Evolutionary conservation across 2,888 invertebrate genomes (phyloP).

Genomic region (Ormyrus rosae): DNA sequence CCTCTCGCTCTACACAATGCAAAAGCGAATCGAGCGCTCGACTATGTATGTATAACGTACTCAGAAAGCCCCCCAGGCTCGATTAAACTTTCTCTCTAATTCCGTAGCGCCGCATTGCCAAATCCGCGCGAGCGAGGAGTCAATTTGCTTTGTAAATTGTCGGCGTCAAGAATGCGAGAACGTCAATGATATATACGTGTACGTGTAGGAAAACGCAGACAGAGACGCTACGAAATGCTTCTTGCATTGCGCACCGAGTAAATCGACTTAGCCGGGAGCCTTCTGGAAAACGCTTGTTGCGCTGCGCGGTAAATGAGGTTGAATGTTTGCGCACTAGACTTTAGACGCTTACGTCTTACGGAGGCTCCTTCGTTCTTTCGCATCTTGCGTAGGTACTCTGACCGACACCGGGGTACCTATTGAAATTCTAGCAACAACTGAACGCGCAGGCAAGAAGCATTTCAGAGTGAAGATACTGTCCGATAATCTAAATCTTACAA

Average conservation of each 20-base stretch:
- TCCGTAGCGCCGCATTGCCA: neutral
- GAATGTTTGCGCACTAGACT: too few relatives aligned
- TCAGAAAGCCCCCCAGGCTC: neutral
- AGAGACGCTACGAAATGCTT: neutral
- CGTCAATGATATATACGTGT: neutral
- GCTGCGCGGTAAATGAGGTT: neutral
- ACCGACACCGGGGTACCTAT: too few relatives aligned
- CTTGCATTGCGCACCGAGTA: neutral
- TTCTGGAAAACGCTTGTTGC: too few relatives aligned
- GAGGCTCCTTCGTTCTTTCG: too few relatives aligned
- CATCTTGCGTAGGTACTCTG: too few relatives aligned
- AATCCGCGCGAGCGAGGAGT: conserved; percentile 1
- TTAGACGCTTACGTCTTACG: too few relatives aligned
- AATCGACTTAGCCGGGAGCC: neutral
- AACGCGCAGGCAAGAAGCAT: too few relatives aligned
- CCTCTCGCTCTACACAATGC: too few relatives aligned
- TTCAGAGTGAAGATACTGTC: too few relatives aligned
- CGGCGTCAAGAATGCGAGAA: neutral
- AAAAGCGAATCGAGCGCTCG: conserved; percentile 1
- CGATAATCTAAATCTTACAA: too few relatives aligned
- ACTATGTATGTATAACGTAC: neutral
- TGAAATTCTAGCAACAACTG: too few relatives aligned
- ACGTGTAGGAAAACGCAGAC: neutral
- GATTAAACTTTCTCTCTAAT: conserved; percentile 34
- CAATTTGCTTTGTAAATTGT: conserved; percentile 44